Conservation (phyloP, 2,113 vertebrate genomes). For the Dasyurus viverrinus region DNA sequence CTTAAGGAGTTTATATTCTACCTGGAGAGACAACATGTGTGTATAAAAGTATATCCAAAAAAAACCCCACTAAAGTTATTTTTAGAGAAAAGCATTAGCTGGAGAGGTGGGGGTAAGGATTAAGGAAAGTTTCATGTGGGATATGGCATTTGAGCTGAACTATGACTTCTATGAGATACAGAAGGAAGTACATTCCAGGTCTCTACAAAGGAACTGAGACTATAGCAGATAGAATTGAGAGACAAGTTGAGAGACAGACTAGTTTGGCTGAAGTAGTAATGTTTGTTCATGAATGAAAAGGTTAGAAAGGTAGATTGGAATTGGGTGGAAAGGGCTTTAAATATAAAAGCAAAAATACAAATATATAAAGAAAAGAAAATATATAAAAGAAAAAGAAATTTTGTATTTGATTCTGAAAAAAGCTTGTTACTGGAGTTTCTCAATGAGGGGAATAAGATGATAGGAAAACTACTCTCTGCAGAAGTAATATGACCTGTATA, state of each 20-base stretch:
- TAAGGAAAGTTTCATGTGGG: neutral
- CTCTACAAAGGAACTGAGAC: neutral
- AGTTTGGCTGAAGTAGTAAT: neutral
- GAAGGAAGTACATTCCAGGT: neutral
- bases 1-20: neutral
- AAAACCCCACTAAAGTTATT: neutral
- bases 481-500: neutral
- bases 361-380: neutral
- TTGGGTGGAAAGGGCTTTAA: neutral
- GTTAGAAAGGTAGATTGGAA: neutral
- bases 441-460: neutral
- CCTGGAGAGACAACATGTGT: neutral
- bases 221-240: neutral
- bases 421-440: neutral
- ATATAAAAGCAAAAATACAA: neutral
- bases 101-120: neutral
- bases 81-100: neutral
- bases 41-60: neutral
- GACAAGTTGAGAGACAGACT: neutral
- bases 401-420: neutral
- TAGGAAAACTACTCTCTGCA: neutral
- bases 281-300: neutral
- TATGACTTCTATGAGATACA: neutral
- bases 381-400: neutral
- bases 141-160: neutral